Evolutionary conservation across 2,888 invertebrate genomes (phyloP).

Genomic region (Gonocerus acuteangulatus): DNA sequence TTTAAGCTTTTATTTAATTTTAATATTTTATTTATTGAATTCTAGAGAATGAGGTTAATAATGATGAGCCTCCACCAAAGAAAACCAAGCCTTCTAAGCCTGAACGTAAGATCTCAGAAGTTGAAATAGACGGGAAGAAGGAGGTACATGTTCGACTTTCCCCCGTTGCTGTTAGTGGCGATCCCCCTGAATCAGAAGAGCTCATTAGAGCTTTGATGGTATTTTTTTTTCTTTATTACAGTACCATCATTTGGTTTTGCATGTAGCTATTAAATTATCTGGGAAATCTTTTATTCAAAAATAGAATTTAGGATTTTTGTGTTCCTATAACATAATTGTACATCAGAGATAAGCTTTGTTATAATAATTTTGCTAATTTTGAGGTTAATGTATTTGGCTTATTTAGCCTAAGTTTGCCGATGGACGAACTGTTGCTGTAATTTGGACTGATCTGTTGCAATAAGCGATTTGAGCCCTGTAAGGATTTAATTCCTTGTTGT

Average conservation of each 20-base stretch:
- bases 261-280: not conserved
- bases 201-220: constrained; percentile 66
- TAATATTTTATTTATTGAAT: too few relatives aligned
- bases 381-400: too few relatives aligned
- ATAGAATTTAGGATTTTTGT: not conserved
- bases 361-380: too few relatives aligned
- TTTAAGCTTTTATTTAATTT: too few relatives aligned
- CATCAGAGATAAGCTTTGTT: not conserved
- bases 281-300: not conserved
- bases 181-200: constrained; percentile 88
- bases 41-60: too few relatives aligned
- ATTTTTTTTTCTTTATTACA: constrained; percentile 36
- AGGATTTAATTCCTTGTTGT: too few relatives aligned
- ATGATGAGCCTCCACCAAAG: constrained; percentile 11
- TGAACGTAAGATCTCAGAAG: constrained; percentile 27
- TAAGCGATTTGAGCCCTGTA: too few relatives aligned
- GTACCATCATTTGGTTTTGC: not conserved
- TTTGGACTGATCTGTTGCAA: too few relatives aligned
- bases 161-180: constrained; percentile 70
- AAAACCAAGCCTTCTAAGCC: constrained; percentile 1
- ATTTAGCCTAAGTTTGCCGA: too few relatives aligned
- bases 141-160: constrained; percentile 70
- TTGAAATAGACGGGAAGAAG: constrained; percentile 60
- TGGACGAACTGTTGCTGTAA: too few relatives aligned
- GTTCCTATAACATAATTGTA: not conserved